phyloP scores from a whole-genome alignment of 2,888 invertebrate genomes.

The Cactoblastis cactorum region DNA sequence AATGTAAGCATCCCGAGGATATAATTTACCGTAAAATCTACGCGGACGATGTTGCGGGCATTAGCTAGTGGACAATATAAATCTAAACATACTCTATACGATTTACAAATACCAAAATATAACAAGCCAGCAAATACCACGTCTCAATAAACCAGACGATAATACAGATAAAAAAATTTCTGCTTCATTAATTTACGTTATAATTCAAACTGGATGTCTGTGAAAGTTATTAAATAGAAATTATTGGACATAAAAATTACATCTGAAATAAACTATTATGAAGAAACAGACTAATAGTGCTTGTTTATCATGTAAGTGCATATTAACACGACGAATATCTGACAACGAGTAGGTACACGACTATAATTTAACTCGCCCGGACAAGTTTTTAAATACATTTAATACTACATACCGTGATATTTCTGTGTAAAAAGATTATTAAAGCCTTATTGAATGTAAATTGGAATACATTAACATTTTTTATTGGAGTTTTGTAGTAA shows the following conservation, averaged over 20 bases:
- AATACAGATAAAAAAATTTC: background rate
- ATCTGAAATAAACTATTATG: background rate
- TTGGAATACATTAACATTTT: conserved; percentile 8
- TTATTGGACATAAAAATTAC: background rate
- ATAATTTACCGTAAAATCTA: too few relatives aligned
- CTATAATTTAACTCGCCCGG: conserved; percentile 10
- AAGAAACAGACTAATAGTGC: conserved; percentile 4
- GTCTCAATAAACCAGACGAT: background rate
- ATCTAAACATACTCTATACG: background rate
- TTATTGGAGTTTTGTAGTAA: conserved; percentile 13
- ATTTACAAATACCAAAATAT: background rate
- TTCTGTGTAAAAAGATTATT: conserved; percentile 8
- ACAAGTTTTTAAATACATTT: conserved; percentile 8
- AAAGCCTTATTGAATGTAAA: conserved; percentile 9
- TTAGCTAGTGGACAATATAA: too few relatives aligned
- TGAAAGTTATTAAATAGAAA: conserved; percentile 1
- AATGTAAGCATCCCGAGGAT: too few relatives aligned
- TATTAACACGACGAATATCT: conserved; percentile 6
- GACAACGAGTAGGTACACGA: too few relatives aligned
- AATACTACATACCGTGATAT: conserved; percentile 5
- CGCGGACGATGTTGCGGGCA: too few relatives aligned
- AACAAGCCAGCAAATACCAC: background rate
- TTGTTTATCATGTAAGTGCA: conserved; percentile 10
- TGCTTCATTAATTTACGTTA: background rate
- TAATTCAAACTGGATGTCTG: background rate